Evolutionary conservation across 2,797 vertebrate species (phyloP), one percentile per base, ranked within the genome.

Genomic region (Rhynchonycteris naso): DNA sequence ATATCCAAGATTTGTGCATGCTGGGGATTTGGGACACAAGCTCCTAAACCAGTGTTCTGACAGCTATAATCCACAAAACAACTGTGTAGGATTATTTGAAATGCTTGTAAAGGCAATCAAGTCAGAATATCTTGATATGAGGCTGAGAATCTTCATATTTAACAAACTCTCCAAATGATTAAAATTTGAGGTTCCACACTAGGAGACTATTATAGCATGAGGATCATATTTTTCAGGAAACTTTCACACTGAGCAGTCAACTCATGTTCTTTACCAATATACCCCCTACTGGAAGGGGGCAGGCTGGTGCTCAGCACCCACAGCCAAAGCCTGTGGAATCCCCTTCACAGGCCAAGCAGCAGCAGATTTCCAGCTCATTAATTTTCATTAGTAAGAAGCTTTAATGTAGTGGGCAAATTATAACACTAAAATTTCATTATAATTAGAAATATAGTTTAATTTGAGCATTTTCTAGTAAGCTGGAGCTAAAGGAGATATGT

Each of bases 371-470:
- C 8, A 93, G 47, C 22, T 88, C 58, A 89, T 95, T 93, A 26
- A 19, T 72, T 95, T 78, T 43, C 78, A 16, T 74, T 81, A 78
- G 26, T 71, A 80, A 75, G 43, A 87, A 71, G 9, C 2, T 47
- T 82, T 68, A 92, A 35, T 12, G 7, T 38, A 81, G 61, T 38
- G n/a, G 71, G 10, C 54, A 80, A 81, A 93, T 90, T 88, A 66
- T 90, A 86, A 80, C 50, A 1, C 16, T 85, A 30, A 24, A 65
- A 65, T 81, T 88, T 59, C 88, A 88, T 83, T 89, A 15, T 71
- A 63, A 88, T 88, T 86, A 38, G 52, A 91, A 94, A 82, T 71
- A 76, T 65, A 43, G 28, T 75, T 89, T 88, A 91, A 85, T 90
- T 89, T 78, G 15, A 88, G 26, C 6, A 66, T 30, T 71, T 86